Percentiles rank a stretch among this genome's conserved stretches.
Evolutionary conservation across 2,888 invertebrate genomes (phyloP).

Genomic region (Callosobruchus maculatus): DNA sequence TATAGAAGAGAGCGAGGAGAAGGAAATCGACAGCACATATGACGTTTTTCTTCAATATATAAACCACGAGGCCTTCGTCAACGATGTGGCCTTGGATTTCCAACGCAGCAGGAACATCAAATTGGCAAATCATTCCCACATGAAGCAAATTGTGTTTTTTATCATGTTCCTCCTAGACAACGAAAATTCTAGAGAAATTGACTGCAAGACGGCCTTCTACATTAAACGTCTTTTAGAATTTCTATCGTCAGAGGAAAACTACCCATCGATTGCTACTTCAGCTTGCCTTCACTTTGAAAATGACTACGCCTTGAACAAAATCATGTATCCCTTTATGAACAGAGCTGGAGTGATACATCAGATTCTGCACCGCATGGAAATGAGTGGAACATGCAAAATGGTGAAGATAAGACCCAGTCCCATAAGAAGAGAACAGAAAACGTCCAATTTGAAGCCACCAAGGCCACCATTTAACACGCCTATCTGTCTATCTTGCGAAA

Average conservation of each 20-base stretch:
- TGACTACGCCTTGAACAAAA: constrained; percentile 51
- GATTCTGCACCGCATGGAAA: constrained; percentile 1
- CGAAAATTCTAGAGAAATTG: constrained; percentile 25
- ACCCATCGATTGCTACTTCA: constrained; percentile 50
- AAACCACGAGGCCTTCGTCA: constrained; percentile 32
- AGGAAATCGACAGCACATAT: constrained; percentile 11
- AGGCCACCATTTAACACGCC: neutral
- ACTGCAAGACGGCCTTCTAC: constrained; percentile 26
- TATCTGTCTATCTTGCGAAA: neutral
- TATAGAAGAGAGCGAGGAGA: constrained; percentile 12
- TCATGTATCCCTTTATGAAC: constrained; percentile 51
- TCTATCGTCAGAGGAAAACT: constrained; percentile 50
- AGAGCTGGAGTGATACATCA: constrained; percentile 29
- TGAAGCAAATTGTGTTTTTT: constrained; percentile 28
- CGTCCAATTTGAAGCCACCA: neutral
- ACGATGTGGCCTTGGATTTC: constrained; percentile 25
- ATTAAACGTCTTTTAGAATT: constrained; percentile 43
- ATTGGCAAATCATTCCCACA: constrained; percentile 23
- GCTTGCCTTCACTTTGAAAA: constrained; percentile 53
- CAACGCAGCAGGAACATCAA: constrained; percentile 21
- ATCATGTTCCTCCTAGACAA: constrained; percentile 36
- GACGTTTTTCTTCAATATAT: constrained; percentile 25
- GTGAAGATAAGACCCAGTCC: neutral
- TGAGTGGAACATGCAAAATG: neutral
- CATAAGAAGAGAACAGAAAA: neutral